A percentile compares a stretch with the other conserved stretches of the same genome.
Evolutionary conservation across 30 jellyfish, hydroid and myxozoan species (phyloP).

Genomic region (Mastigias papua): DNA sequence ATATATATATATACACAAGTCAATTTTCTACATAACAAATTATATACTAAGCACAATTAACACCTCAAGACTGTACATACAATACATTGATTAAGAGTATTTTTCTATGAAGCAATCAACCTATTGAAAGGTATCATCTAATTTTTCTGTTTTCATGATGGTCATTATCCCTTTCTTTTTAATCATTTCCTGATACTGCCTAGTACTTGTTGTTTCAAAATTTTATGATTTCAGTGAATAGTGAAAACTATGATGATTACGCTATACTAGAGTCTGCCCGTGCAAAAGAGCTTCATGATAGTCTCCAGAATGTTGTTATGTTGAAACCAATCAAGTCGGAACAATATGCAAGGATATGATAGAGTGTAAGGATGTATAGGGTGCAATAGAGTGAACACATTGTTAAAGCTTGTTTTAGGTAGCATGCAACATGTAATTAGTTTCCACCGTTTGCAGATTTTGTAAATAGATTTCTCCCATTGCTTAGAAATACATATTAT

Average conservation of each 20-base stretch:
- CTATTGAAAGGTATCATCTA: no score
- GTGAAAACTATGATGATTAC: constrained; percentile 68
- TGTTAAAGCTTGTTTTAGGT: background rate
- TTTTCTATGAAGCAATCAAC: no score
- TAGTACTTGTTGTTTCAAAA: no score
- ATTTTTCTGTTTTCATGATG: no score
- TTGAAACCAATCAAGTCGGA: constrained; percentile 57
- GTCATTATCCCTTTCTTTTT: no score
- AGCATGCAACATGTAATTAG: background rate
- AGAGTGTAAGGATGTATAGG: no score
- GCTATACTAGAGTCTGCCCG: constrained; percentile 82
- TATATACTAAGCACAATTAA: no score
- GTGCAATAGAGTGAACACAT: background rate
- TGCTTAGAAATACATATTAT: no score
- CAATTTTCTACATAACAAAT: no score
- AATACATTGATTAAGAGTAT: no score
- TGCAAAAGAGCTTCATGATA: constrained; percentile 70
- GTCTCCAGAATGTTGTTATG: constrained; percentile 47
- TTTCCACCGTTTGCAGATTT: background rate
- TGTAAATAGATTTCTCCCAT: background rate
- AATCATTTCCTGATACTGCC: background rate
- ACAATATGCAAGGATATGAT: constrained; percentile 42
- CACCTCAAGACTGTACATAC: no score
- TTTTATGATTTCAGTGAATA: constrained; percentile 38
- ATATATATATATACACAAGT: no score